phyloP scores from a whole-genome alignment of 2,113 vertebrate genomes.

The Tenrec ecaudatus region DNA sequence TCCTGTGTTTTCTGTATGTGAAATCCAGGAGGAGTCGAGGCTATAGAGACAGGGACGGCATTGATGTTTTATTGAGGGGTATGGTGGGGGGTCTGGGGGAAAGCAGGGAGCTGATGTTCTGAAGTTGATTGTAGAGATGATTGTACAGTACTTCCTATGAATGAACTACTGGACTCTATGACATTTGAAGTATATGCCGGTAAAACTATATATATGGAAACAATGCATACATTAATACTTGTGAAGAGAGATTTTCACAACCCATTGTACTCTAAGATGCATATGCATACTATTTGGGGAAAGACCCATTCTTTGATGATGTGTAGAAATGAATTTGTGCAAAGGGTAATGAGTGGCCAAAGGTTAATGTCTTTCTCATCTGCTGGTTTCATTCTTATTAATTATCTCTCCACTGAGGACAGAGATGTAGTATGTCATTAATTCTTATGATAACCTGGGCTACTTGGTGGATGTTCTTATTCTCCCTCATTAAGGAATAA shows the following conservation, averaged over 20 bases:
- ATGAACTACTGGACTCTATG: no score
- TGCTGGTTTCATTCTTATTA: not conserved
- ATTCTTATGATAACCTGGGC: not conserved
- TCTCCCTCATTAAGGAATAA: not conserved
- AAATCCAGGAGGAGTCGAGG: no score
- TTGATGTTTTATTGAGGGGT: no score
- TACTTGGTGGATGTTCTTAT: not conserved
- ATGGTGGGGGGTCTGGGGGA: no score
- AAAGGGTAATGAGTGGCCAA: not conserved
- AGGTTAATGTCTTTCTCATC: not conserved
- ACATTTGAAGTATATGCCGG: no score
- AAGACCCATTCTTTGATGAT: not conserved
- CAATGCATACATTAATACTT: not conserved
- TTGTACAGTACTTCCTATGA: no score
- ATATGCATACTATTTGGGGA: not conserved
- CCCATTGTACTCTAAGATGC: not conserved
- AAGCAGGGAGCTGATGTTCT: no score
- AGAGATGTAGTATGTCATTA: not conserved
- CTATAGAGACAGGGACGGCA: no score
- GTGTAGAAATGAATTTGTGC: not conserved
- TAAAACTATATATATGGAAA: no score
- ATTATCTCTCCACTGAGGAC: not conserved
- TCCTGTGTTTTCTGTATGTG: no score
- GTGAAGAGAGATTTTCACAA: slow-evolving; percentile 6
- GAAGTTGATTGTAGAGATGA: no score